Conservation (phyloP, 2,888 invertebrate species). For the Yponomeuta evonymella region DNA sequence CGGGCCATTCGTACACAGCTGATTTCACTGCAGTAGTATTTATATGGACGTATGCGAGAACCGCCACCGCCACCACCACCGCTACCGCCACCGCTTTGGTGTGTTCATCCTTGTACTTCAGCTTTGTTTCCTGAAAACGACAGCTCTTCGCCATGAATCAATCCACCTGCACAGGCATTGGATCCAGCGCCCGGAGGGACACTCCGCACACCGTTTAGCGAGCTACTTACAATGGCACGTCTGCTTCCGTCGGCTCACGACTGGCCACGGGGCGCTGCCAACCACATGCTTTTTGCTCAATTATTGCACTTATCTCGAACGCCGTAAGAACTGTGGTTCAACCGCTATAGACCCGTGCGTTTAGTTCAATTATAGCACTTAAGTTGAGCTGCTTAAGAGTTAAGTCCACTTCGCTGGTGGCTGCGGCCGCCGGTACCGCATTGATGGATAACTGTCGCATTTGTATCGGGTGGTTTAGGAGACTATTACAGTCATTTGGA, state of each 20-base stretch:
- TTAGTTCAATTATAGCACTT: not conserved
- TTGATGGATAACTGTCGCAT: slow-evolving; percentile 1
- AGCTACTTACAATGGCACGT: not conserved
- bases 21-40: too few relatives aligned
- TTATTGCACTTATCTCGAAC: not conserved
- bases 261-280: not conserved
- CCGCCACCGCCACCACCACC: too few relatives aligned
- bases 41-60: too few relatives aligned
- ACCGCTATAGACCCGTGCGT: not conserved
- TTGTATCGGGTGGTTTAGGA: not conserved
- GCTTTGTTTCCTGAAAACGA: too few relatives aligned
- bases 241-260: not conserved
- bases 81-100: too few relatives aligned
- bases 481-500: not conserved
- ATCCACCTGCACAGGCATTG: not conserved
- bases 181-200: not conserved
- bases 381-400: not conserved
- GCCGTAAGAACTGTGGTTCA: not conserved
- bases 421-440: not conserved
- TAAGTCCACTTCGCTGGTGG: not conserved
- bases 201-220: not conserved
- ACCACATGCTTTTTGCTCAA: not conserved
- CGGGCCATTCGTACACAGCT: too few relatives aligned
- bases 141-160: not conserved
- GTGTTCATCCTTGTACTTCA: too few relatives aligned